Evolutionary conservation across 1,140 invertebrate species (phyloP), one percentile per base, ranked within the genome.

Genomic region (Choristoneura fumiferana): DNA sequence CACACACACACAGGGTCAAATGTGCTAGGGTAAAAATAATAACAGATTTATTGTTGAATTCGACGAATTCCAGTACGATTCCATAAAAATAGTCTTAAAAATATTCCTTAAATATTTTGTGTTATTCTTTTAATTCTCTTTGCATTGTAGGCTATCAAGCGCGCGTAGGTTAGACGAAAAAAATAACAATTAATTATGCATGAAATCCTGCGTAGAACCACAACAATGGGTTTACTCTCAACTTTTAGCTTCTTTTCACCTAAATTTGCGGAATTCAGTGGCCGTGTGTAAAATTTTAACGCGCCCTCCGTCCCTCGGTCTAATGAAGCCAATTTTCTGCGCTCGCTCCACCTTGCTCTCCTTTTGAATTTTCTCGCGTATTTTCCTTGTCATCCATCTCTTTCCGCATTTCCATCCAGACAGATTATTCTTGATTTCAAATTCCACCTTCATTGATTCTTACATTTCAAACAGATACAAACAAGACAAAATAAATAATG

Each of bases 261-360:
- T 49, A 49, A 1, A 49, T 49, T 49, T 17, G 22, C 1, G 12
- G 43, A 49, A 49, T 49, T 49, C 3, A 9, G 1, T 33, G 33
- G n/a, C 69, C 15, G 65, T 75, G 68, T 68, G 74, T 77, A 54
- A 45, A 45, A 22, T 60, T 57, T 59, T 69, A 62, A 65, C 63
- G 63, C 71, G 55, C 73, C 73, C 71, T 67, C 60, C 45, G 52
- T 58, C 64, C 68, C 70, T 80, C 71, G 73, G 78, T 81, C 81
- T 89, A 89, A 89, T 89, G 86, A 86, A 87, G 84, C 81, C 83
- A 89, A 89, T 89, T 86, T 87, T 84, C 78, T 69, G 58, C 71
- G 76, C 71, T 70, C 74, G 73, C 71, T 81, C 72, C 76, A 83
- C 81, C 80, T 82, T 80, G 78, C 78, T 78, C 80, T 87, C 75